Evolutionary conservation across 2,113 vertebrate species (phyloP), one percentile per base, ranked within the genome.

Genomic region (Pangasianodon hypophthalmus): DNA sequence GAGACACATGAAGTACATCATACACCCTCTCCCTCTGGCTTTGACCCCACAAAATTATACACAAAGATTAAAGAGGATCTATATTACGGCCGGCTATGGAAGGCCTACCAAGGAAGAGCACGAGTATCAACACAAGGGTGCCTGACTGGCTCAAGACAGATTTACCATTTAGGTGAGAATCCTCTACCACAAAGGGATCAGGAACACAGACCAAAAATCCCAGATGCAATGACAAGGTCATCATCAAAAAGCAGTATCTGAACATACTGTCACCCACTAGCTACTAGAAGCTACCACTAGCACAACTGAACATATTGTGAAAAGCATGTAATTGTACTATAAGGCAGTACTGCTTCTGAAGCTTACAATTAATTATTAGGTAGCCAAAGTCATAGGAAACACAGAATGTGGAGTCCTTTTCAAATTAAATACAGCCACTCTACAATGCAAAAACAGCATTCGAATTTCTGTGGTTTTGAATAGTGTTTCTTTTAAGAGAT

Each of bases 71-170:
- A 92, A 92, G 84, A 92, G 46, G 93, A 94, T 85, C 79, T 93
- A 46, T 92, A 92, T 60, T 94, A 94, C 67, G 93, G 93, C 7
- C 90, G 93, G 11, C 88, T 94, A 71, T 94, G 93, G 93, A 94
- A 93, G 87, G 71, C 93, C 4, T 94, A 93, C 86, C 92, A 94
- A 69, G 92, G 92, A 54, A 86, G 80, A 32, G 11, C 91, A 44
- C 87, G 48, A 11, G 10, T 86, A 46, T 67, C 88, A 69, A 46
- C 69, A n/a, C 67, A 92, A 88, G 77, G 87, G 67, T 44, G 81
- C 10, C 67, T 60, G 37, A 26, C 77, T 56, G 50, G 73, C 37
- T 67, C 90, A 58, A 82, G 80, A 60, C 88, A 85, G 54, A 90
- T 93, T 86, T 91, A 88, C 54, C 79, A 85, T 67, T 29, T 92